Evolutionary conservation across 2,888 invertebrate species (phyloP).

Genomic region (Nephrotoma appendiculata): DNA sequence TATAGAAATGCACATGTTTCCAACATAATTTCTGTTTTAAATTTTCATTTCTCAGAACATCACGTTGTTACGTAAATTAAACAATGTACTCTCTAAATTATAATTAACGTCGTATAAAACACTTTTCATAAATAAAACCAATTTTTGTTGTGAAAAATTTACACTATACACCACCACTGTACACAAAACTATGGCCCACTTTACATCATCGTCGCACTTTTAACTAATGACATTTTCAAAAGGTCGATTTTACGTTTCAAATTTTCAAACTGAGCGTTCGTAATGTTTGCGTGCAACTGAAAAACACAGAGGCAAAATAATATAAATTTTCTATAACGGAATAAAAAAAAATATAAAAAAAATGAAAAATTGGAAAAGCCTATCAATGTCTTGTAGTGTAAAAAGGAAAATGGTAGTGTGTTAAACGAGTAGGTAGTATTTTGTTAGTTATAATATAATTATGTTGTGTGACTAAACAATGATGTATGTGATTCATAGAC

Average conservation of each 20-base stretch:
- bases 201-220: background rate
- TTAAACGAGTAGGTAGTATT: background rate
- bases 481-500: background rate
- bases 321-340: background rate
- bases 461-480: background rate
- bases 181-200: background rate
- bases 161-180: background rate
- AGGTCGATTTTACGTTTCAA: background rate
- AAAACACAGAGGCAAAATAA: background rate
- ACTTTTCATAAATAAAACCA: background rate
- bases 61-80: background rate
- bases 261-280: background rate
- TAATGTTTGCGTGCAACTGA: background rate
- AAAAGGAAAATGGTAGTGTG: background rate
- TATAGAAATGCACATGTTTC: background rate
- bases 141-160: background rate
- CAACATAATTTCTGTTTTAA: background rate
- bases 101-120: background rate
- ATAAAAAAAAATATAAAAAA: background rate
- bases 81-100: background rate
- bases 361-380: background rate
- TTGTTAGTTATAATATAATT: background rate
- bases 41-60: background rate
- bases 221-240: background rate
- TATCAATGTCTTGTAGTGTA: background rate